Evolutionary conservation across 2,888 invertebrate genomes (phyloP), one percentile per base, ranked within the genome.

Genomic region (Xanthorhoe designata): DNA sequence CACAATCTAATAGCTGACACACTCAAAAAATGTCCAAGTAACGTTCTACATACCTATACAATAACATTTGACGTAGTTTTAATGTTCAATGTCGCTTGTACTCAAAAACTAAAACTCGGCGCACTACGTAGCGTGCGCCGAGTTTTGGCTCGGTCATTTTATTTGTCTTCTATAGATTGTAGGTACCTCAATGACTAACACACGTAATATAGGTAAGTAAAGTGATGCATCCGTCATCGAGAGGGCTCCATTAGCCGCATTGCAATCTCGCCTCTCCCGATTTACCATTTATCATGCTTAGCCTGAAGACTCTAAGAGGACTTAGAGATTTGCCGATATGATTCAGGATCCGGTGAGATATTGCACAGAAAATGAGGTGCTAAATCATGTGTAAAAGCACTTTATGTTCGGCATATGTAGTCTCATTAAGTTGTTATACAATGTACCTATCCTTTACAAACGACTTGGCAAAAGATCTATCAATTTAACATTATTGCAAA

Each of bases 261-360:
- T 35, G 70, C 69, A 69, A 72, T 71, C 67, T 70, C 69, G 32
- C 32, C 52, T 68, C 70, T 69, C 61, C 72, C 56, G 66, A 72
- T 74, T 73, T 70, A 71, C 56, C 69, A 70, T 76, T 75, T 77
- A 75, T 75, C 77, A 77, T 70, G 66, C 64, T 71, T 75, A 70
- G 70, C 68, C 70, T 70, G 60, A 66, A 66, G 70, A 70, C 64
- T 65, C 67, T 38, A 62, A 61, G 65, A 66, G 67, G 68, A 69
- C 71, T 66, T 66, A 64, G 61, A 68, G 69, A 70, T 70, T 65
- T 61, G 64, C 68, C 54, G 69, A 70, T 68, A 68, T 59, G 64
- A 68, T 69, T 64, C 69, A 72, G 66, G 68, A 72, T 69, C 68
- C 61, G 57, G 66, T 71, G 70, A 73, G 63, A 64, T 68, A 72